Evolutionary conservation across 2,888 invertebrate genomes (phyloP), one percentile per base, ranked within the genome.

Genomic region (Spisula solida): DNA sequence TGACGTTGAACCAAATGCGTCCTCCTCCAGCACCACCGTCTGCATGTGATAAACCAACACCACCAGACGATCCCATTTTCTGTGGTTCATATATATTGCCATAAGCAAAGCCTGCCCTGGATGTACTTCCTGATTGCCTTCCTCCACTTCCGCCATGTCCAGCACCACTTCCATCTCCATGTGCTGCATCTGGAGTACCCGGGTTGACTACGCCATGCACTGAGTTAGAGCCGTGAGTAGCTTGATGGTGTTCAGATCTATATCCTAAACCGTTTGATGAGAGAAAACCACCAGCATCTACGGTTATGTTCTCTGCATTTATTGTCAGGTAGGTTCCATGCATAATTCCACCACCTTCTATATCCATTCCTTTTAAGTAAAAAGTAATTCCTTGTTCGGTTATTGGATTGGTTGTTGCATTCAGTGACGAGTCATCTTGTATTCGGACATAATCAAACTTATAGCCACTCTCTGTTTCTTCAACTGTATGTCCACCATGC

Each of bases 111-210:
- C 94, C 95, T 20, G 93, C 93, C 14, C 82, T 88, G 47, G 55
- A 79, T 16, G 70, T 60, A 6, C 82, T 41, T 4, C 81, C 84
- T 25, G 25, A 78, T 5, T 93, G 91, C 70, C 93, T 92, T 29
- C 95, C 95, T 1, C 94, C 94, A 75, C 91, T 92, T 18, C 94
- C 95, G 31, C 95, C 95, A 82, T 94, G 94, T 25, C 94, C 94
- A 6, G 90, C 94, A 18, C 94, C 94, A 12, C 94, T 93, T 14
- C 91, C 91, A 10, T 51, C 66, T 51, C 92, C 91, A 34, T 82
- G 79, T 0, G 66, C 48, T 14, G 56, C 56, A 66, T 86, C 83
- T 14, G 94, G 93, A 25, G 87, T 90, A 14, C 95, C 94, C 25
- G 89, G 91, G 80, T 95, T 95, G 14, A 95, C 95, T n/a, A 66